Conservation (phyloP, 2,113 vertebrate genomes). For the Petaurus breviceps region DNA sequence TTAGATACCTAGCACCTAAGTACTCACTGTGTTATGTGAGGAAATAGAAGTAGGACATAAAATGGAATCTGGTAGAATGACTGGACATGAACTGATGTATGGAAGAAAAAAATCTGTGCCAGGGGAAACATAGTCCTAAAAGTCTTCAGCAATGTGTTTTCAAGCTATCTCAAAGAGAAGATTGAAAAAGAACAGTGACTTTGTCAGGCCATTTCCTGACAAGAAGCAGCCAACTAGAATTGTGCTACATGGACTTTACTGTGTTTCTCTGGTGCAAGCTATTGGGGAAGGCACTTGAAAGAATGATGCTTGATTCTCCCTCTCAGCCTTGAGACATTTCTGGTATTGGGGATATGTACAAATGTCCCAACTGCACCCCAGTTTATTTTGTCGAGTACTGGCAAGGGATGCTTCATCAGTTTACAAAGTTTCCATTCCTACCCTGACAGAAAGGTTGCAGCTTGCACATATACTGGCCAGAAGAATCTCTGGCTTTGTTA, state of each 20-base stretch:
- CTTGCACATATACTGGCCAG: neutral
- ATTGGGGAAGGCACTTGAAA: neutral
- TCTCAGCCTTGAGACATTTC: neutral
- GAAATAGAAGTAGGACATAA: neutral
- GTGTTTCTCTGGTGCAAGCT: too few relatives aligned
- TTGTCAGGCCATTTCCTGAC: neutral
- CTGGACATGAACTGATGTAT: neutral
- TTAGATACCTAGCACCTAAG: neutral
- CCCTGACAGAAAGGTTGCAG: neutral
- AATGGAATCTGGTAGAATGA: neutral
- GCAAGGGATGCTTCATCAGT: neutral
- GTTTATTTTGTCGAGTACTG: neutral
- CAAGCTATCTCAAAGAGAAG: neutral
- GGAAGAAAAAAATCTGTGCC: neutral
- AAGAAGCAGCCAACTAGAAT: neutral
- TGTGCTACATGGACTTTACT: neutral
- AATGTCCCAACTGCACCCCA: neutral
- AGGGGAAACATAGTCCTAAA: neutral
- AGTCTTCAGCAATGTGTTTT: neutral
- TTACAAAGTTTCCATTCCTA: neutral
- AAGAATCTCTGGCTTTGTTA: neutral
- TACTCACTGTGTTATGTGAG: neutral
- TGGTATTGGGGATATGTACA: neutral
- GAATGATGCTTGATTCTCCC: neutral
- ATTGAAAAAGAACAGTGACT: neutral